Conservation (phyloP, 2,888 invertebrate genomes). For the Zootermopsis nevadensis region DNA sequence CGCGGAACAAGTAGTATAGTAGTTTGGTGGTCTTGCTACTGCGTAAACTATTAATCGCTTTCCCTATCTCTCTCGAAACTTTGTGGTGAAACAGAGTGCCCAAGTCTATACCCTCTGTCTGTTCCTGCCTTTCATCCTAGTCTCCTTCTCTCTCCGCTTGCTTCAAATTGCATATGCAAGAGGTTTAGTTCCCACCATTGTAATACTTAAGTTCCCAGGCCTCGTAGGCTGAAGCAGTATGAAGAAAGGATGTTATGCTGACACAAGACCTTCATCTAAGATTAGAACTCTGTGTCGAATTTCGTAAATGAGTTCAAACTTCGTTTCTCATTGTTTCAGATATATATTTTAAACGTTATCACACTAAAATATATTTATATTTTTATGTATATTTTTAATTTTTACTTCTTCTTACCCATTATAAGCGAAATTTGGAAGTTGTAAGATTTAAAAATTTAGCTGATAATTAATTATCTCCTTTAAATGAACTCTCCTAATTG, state of each 20-base stretch:
- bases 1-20: neutral
- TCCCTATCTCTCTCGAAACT: conserved; percentile 26
- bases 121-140: neutral
- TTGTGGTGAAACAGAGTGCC: conserved; percentile 4
- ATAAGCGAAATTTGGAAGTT: no score
- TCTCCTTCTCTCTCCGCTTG: neutral
- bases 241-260: neutral
- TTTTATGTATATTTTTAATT: no score
- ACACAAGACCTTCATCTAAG: neutral
- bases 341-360: no score
- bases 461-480: no score
- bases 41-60: conserved; percentile 34
- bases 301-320: no score
- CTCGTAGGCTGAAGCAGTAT: neutral
- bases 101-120: no score
- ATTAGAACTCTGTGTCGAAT: no score
- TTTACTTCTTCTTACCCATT: no score
- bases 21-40: neutral
- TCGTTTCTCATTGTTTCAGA: no score
- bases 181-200: conserved; percentile 31
- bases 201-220: neutral
- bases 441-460: no score
- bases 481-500: no score
- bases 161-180: conserved; percentile 33
- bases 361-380: no score